Percentiles rank a stretch among this genome's conserved stretches.
Evolutionary conservation across 2,888 invertebrate species (phyloP).

Genomic region (Amphiduros pacificus): DNA sequence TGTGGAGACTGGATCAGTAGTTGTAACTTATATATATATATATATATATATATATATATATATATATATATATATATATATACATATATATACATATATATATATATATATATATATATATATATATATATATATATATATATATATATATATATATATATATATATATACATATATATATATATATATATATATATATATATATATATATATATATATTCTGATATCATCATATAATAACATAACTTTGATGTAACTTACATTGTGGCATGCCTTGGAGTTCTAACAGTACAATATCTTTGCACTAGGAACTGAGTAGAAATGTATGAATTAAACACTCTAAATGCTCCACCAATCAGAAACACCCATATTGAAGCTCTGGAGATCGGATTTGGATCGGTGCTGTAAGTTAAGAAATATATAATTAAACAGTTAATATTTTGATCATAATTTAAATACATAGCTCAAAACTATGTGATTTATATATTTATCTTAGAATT

Average conservation of each 20-base stretch:
- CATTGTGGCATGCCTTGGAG: constrained; percentile 12
- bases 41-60: neutral
- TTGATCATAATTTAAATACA: too few relatives aligned
- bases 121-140: neutral
- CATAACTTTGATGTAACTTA: neutral
- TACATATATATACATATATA: neutral
- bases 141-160: neutral
- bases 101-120: neutral
- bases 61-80: neutral
- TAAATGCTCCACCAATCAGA: constrained; percentile 83
- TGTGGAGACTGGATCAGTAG: too few relatives aligned
- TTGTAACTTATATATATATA: neutral
- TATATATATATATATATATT: neutral
- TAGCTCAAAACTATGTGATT: too few relatives aligned
- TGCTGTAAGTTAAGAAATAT: constrained; percentile 39
- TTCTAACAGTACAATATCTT: constrained; percentile 61
- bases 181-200: neutral
- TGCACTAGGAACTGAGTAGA: constrained; percentile 91
- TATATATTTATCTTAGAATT: too few relatives aligned
- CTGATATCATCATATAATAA: neutral
- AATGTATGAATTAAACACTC: constrained; percentile 88
- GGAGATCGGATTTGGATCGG: constrained; percentile 77
- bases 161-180: neutral
- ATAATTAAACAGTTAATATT: neutral
- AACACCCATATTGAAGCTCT: constrained; percentile 86